These are phyloP conservation scores for Tyria jacobaeae DNA, from an alignment of 2,888 invertebrate species.

Conservation along the genomic window DNA sequence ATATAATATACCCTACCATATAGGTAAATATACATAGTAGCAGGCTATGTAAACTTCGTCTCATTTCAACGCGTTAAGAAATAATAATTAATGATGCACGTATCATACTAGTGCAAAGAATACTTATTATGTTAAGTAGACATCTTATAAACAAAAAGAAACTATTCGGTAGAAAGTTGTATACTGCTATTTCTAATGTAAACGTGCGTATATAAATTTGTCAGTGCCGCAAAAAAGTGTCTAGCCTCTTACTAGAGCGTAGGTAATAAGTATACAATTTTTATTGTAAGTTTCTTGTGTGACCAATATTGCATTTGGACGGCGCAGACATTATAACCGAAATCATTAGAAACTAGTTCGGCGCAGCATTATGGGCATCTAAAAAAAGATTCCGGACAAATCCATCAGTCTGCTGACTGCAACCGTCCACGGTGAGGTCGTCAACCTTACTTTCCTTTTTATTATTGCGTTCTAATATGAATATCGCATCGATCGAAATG, in stretches of 20 bases:
- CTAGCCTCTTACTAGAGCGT: conserved; percentile 56
- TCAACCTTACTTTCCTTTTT: conserved; percentile 81
- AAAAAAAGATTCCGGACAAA: conserved; percentile 74
- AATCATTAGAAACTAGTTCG: conserved; percentile 62
- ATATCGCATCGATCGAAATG: conserved; percentile 71
- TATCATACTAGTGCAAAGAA: conserved; percentile 21
- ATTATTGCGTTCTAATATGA: conserved; percentile 65
- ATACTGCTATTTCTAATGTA: conserved; percentile 60
- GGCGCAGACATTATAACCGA: conserved; percentile 52
- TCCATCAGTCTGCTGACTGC: conserved; percentile 68
- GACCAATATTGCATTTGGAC: conserved; percentile 46
- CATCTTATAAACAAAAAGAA: conserved; percentile 30
- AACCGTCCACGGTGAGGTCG: conserved; percentile 70
- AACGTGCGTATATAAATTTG: conserved; percentile 68
- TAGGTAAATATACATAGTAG: neutral
- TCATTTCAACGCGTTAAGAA: conserved; percentile 5
- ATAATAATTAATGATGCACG: conserved; percentile 15
- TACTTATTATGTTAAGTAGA: conserved; percentile 17
- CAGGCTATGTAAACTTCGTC: conserved; percentile 15
- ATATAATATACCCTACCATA: too few relatives aligned
- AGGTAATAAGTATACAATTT: conserved; percentile 57
- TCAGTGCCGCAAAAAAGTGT: conserved; percentile 52
- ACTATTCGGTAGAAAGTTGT: conserved; percentile 66
- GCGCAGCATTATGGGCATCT: conserved; percentile 65
- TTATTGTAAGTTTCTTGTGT: conserved; percentile 45